Conservation (phyloP, 2,113 vertebrate genomes). For the Oreochromis tanganicae region DNA sequence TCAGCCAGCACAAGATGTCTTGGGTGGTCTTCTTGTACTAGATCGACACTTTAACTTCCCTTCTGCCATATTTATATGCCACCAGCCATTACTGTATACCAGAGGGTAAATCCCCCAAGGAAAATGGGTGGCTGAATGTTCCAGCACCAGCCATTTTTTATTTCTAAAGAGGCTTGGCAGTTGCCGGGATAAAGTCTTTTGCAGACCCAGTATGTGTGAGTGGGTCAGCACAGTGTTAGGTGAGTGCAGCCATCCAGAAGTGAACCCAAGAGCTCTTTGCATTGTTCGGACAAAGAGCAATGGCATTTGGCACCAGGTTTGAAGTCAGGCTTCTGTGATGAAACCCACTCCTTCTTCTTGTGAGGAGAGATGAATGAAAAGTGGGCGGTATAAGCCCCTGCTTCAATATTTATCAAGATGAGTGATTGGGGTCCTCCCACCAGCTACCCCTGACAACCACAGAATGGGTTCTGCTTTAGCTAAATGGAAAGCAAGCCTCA, state of each 20-base stretch:
- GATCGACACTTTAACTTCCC: conserved; percentile 30
- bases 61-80: conserved; percentile 24
- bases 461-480: conserved; percentile 3
- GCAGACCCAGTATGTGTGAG: conserved; percentile 38
- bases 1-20: not conserved
- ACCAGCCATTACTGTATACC: conserved; percentile 25
- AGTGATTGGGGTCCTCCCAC: conserved; percentile 37
- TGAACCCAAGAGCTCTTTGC: conserved; percentile 21
- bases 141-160: not conserved
- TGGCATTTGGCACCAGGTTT: conserved; percentile 58
- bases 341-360: conserved; percentile 49
- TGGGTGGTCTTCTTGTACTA: conserved; percentile 61
- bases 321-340: conserved; percentile 48
- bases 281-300: conserved; percentile 38
- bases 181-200: conserved; percentile 54
- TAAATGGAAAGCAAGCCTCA: conserved; percentile 18
- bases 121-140: not conserved
- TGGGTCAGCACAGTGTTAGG: conserved; percentile 22
- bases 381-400: conserved; percentile 30
- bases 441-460: conserved; percentile 57
- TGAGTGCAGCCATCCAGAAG: conserved; percentile 60
- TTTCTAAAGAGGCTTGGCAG: conserved; percentile 13
- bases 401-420: conserved; percentile 63
- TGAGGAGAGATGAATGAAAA: conserved; percentile 34
- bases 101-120: not conserved